Evolutionary conservation across 2,797 vertebrate species (phyloP).

Genomic region (Anisognathus igniventris): DNA sequence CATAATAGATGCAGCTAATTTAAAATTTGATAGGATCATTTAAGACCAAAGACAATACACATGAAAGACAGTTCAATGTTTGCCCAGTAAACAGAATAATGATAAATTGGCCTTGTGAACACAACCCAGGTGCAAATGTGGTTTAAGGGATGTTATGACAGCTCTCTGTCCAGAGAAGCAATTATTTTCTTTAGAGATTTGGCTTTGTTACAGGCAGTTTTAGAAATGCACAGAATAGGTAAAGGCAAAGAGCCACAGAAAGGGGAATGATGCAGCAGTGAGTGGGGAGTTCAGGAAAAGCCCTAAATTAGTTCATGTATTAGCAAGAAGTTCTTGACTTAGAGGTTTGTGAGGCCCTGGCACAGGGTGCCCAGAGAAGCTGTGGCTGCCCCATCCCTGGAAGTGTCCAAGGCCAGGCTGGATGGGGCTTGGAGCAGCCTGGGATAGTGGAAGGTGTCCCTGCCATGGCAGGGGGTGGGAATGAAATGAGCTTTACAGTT

Average conservation of each 20-base stretch:
- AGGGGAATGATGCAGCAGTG: neutral
- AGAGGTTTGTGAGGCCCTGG: neutral
- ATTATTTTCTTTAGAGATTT: constrained; percentile 1
- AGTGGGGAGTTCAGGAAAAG: neutral
- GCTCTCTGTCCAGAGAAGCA: neutral
- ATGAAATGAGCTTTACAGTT: neutral
- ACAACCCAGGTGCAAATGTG: neutral
- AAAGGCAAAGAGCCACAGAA: neutral
- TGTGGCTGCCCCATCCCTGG: neutral
- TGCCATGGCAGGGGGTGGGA: neutral
- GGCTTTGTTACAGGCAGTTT: neutral
- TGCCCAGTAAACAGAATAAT: constrained; percentile 3
- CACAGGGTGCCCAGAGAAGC: accelerated
- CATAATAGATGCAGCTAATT: neutral
- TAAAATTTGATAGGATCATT: constrained; percentile 12
- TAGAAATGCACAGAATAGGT: neutral
- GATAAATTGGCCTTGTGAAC: constrained; percentile 22
- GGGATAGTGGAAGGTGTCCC: neutral
- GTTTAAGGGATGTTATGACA: neutral
- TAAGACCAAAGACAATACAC: neutral
- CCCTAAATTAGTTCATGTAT: neutral
- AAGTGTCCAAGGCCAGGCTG: accelerated
- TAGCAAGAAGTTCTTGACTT: neutral
- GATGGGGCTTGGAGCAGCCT: accelerated
- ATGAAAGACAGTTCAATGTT: neutral